Percentiles rank a stretch among this genome's conserved stretches.
phyloP scores from a whole-genome alignment of 2,113 vertebrate genomes.

The Leucosticte australis region DNA sequence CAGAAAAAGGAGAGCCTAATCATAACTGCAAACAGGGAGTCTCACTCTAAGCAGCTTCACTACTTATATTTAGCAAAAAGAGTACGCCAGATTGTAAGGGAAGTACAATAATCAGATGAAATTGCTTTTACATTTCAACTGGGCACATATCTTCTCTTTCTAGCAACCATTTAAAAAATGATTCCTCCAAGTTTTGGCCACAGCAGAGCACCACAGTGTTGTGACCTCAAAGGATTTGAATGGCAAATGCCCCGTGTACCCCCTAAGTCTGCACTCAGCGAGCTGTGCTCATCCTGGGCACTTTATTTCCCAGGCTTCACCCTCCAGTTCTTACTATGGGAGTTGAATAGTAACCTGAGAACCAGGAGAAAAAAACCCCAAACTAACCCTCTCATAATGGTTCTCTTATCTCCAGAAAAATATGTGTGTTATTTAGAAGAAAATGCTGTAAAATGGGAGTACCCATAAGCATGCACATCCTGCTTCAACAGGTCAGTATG shows the following conservation, averaged over 20 bases:
- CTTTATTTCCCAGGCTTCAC: background rate
- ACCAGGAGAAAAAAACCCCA: background rate
- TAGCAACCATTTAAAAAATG: background rate
- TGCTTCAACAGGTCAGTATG: background rate
- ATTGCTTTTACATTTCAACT: background rate
- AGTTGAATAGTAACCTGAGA: background rate
- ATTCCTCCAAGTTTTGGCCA: background rate
- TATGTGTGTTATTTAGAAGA: background rate
- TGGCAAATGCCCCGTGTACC: rapidly evolving
- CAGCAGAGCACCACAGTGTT: background rate
- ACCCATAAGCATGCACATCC: background rate
- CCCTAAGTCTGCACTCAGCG: background rate
- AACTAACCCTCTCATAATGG: background rate
- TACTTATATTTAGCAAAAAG: background rate
- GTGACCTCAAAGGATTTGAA: background rate
- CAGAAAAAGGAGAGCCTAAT: background rate
- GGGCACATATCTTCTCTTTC: background rate
- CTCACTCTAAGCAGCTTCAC: background rate
- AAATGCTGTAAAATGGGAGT: background rate
- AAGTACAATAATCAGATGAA: background rate
- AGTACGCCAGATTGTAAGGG: background rate
- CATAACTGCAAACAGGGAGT: background rate
- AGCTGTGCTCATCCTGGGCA: background rate
- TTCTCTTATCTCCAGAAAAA: background rate
- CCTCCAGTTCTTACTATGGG: background rate